Conservation (phyloP, 2,888 invertebrate species). For the Lysandra bellargus region DNA sequence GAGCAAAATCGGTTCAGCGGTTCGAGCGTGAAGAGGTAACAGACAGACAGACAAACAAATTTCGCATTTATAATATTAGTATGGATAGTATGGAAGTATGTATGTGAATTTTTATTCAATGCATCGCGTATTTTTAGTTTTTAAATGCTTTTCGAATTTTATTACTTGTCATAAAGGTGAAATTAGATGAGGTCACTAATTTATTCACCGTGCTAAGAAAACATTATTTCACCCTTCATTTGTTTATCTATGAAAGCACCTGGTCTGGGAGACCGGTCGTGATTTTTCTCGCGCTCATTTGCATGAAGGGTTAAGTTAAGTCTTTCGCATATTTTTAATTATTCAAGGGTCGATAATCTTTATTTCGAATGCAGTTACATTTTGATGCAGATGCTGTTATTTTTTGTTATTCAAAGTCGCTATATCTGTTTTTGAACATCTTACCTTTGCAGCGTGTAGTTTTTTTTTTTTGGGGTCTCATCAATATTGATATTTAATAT, state of each 20-base stretch:
- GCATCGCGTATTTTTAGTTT: neutral
- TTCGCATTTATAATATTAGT: no score
- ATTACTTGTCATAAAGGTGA: neutral
- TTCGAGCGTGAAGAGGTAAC: no score
- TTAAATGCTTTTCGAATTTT: neutral
- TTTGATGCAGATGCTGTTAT: neutral
- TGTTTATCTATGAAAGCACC: slow-evolving; percentile 67
- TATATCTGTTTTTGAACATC: neutral
- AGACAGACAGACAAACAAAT: no score
- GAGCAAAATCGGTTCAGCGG: no score
- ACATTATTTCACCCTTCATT: neutral
- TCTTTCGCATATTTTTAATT: slow-evolving; percentile 79
- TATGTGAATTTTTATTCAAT: neutral
- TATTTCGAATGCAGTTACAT: neutral
- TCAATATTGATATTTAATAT: no score
- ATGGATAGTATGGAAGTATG: no score
- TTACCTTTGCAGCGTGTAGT: neutral
- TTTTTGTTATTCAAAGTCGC: neutral
- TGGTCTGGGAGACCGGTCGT: slow-evolving; percentile 65
- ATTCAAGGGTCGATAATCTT: slow-evolving; percentile 75
- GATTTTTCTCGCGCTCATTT: slow-evolving; percentile 66
- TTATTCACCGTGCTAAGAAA: neutral
- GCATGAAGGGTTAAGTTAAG: slow-evolving; percentile 79
- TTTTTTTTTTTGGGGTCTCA: neutral
- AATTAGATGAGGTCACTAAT: neutral